A percentile compares a stretch with the other conserved stretches of the same genome.
Conservation (phyloP, 2,797 vertebrate species). For the Emydoidea blandingii region DNA sequence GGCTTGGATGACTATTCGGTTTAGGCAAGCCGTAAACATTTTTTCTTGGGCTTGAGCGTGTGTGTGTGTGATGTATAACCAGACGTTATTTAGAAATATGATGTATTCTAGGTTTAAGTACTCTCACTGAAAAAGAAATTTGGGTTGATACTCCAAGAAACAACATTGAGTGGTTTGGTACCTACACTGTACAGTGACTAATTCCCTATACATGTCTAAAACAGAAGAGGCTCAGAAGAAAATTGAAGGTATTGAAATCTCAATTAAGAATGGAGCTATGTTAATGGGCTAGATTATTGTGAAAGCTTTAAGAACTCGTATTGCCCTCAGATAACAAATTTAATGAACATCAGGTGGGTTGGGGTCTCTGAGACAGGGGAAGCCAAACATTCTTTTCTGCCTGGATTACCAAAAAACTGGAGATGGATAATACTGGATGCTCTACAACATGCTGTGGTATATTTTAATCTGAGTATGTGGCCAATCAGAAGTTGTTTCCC, state of each 20-base stretch:
- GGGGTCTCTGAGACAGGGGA: background rate
- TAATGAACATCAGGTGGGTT: background rate
- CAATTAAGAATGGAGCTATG: background rate
- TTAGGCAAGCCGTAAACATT: background rate
- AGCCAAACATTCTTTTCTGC: background rate
- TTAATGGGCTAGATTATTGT: background rate
- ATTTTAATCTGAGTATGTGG: background rate
- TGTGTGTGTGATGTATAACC: background rate
- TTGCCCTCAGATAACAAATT: background rate
- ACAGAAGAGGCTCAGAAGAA: background rate
- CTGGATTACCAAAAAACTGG: background rate
- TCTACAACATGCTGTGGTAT: background rate
- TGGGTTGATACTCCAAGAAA: background rate
- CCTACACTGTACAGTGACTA: background rate
- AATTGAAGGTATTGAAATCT: background rate
- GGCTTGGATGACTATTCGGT: background rate
- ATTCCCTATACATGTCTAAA: background rate
- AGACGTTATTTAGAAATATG: background rate
- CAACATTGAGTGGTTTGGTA: background rate
- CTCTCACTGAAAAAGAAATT: background rate
- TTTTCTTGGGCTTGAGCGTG: background rate
- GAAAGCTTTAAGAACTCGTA: background rate
- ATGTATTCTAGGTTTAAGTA: background rate
- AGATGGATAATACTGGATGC: accelerated
- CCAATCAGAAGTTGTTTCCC: background rate